Conservation (phyloP, 2,888 invertebrate species). For the Adelphocoris suturalis region DNA sequence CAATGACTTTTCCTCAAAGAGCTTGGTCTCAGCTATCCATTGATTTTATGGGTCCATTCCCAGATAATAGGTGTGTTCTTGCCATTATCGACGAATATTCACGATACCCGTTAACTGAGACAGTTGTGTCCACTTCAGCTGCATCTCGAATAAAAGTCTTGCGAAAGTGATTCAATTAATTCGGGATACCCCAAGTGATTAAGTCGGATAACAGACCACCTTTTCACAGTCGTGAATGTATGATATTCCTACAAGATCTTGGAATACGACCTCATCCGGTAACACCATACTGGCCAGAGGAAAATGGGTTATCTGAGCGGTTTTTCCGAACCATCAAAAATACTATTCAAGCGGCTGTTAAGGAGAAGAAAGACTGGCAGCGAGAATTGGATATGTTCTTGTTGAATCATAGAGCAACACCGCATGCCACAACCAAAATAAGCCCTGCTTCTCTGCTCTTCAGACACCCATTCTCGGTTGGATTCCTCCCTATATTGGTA, state of each 20-base stretch:
- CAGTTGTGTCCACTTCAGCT: background rate
- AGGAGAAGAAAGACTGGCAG: too few species aligned
- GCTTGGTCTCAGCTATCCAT: background rate
- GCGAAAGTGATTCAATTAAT: conserved; percentile 9
- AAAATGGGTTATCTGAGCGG: background rate
- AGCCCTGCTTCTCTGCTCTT: too few species aligned
- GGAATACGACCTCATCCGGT: background rate
- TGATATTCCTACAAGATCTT: background rate
- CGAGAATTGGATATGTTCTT: too few species aligned
- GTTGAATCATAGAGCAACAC: background rate
- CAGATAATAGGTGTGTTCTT: background rate
- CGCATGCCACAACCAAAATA: background rate
- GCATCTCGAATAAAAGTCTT: background rate
- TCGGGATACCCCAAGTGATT: background rate
- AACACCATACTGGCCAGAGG: background rate
- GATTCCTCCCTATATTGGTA: too few species aligned
- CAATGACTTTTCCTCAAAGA: background rate
- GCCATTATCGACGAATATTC: background rate
- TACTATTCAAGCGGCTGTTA: too few species aligned
- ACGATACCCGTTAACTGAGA: conserved; percentile 3
- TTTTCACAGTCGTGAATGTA: too few species aligned
- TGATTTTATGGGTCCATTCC: too few species aligned
- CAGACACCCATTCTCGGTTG: too few species aligned
- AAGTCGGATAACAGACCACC: too few species aligned
- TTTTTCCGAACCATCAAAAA: too few species aligned